Evolutionary conservation across 2,113 vertebrate genomes (phyloP).

Genomic region (Carollia perspicillata): DNA sequence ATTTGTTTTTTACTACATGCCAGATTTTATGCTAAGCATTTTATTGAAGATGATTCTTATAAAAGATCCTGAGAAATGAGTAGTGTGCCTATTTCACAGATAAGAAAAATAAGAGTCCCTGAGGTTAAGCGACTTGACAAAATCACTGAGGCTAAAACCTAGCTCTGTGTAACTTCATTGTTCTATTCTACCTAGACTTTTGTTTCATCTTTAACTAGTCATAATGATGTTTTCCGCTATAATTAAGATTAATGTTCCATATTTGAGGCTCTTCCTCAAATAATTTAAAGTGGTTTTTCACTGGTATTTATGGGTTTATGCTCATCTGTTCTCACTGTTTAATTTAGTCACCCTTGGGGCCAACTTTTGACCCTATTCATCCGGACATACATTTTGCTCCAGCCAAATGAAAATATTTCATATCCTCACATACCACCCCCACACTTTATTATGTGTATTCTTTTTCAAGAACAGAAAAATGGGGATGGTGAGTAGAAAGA

Average conservation of each 20-base stretch:
- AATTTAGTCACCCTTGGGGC: not conserved
- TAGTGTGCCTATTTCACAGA: not conserved
- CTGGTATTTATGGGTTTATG: not conserved
- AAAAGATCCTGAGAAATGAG: not conserved
- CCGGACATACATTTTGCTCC: not conserved
- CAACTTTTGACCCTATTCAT: not conserved
- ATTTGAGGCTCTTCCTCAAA: not conserved
- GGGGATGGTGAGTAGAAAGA: not conserved
- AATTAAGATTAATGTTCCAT: not conserved
- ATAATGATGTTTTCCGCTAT: not conserved
- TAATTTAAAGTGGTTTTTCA: not conserved
- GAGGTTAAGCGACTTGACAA: not conserved
- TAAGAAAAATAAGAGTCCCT: not conserved
- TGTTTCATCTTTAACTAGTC: not conserved
- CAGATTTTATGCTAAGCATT: conserved; percentile 5
- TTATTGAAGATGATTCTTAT: not conserved
- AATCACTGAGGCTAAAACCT: not conserved
- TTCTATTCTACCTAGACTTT: not conserved
- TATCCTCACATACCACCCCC: not conserved
- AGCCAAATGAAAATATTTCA: not conserved
- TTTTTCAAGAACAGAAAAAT: not conserved
- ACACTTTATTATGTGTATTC: not conserved
- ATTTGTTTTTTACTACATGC: not conserved
- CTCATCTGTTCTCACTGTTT: conserved; percentile 26
- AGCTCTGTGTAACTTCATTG: not conserved